phyloP scores from a whole-genome alignment of 2,113 vertebrate genomes.

The rat (Rattus norvegicus) region GRCr8 NC_086022.1:34864001-34864500 shows the following conservation, averaged over 20 bases:
- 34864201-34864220: slow-evolving; percentile 78
- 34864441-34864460: slow-evolving; percentile 78
- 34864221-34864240: slow-evolving; percentile 76
- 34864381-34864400: neutral
- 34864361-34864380: slow-evolving; percentile 52
- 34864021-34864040: slow-evolving; percentile 50
- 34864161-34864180: slow-evolving; percentile 63
- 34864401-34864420: slow-evolving; percentile 64
- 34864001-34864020: neutral
- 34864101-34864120: slow-evolving; percentile 60
- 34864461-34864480: slow-evolving; percentile 75
- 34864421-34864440: slow-evolving; percentile 58
- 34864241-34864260: slow-evolving; percentile 62
- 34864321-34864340: slow-evolving; percentile 19
- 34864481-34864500: slow-evolving; percentile 71
- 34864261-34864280: slow-evolving; percentile 78
- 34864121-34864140: neutral
- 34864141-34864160: neutral
- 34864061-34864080: neutral
- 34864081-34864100: slow-evolving; percentile 16
- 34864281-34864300: slow-evolving; percentile 81
- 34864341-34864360: slow-evolving; percentile 62
- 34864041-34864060: slow-evolving; percentile 21
- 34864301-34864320: slow-evolving; percentile 83
- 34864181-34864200: slow-evolving; percentile 75